Evolutionary conservation across 2,113 vertebrate genomes (phyloP), one percentile per base, ranked within the genome.

Genomic region (Paramisgurnus dabryanus): DNA sequence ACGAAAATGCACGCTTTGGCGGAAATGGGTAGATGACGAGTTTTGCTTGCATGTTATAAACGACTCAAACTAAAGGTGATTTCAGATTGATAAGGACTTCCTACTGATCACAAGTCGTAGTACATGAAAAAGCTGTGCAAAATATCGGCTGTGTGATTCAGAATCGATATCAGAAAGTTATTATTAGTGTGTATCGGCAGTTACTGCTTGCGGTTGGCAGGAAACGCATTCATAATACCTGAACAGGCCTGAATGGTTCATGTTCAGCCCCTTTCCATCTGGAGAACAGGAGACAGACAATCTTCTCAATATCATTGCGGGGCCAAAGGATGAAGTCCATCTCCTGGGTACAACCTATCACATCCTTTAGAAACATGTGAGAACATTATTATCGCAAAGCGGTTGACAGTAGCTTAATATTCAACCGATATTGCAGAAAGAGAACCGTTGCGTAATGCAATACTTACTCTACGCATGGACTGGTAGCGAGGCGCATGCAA

Each of bases 291-390:
- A 98, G 95, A 94, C 97, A 99, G 90, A 97, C 96, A 89, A 99
- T 95, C 94, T 99, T 98, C 91, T 99, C 97, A 87, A 99, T 99
- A 89, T 99, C 97, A 66, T 98, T 97, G 84, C 97, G 95, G 91
- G 97, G 97, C 97, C 97, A 99, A 88, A 99, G 96, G 92, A 99
- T 98, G 93, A 99, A 99, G 93, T 99, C 97, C 97, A 98, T 99
- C 93, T 98, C 96, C 92, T 98, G 97, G 84, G 97, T 98, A 94
- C 97, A 98, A 93, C 97, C 97, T 39, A 98, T 98, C 86, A 98
- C 96, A 91, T 99, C 97, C 97, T 98, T 50, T 7, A 86, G 7
- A 18, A 82, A 17, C 76, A 43, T 68, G 22, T 57, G 15, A 40
- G 3, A 11, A 9, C 15, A 57, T 57, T 72, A 4, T 0, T 4